A percentile compares a stretch with the other conserved stretches of the same genome.
Conservation (phyloP, 1,140 invertebrate genomes). For the Drosophila sechellia region DNA sequence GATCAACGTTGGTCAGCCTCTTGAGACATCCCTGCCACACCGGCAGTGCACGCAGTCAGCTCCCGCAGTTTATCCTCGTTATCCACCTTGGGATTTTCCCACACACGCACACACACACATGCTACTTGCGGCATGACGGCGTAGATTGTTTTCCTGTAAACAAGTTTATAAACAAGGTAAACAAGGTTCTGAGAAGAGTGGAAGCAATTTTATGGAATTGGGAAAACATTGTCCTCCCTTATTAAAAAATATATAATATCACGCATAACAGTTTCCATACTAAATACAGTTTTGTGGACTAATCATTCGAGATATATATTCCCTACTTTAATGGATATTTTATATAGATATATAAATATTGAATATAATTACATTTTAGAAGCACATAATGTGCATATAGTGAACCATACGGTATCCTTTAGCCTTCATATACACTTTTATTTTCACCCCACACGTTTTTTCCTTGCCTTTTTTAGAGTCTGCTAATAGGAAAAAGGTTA, state of each 20-base stretch:
- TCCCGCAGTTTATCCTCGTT: constrained; percentile 49
- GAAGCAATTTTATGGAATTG: not conserved
- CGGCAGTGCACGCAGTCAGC: constrained; percentile 47
- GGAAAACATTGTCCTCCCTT: not conserved
- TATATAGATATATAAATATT: too few species aligned
- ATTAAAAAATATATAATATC: not conserved
- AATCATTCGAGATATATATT: too few species aligned
- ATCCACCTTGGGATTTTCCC: constrained; percentile 25
- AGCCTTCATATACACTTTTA: not conserved
- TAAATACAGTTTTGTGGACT: too few species aligned
- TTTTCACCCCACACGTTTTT: not conserved
- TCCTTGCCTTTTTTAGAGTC: not conserved
- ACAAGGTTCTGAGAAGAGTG: constrained; percentile 8
- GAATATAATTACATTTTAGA: too few species aligned
- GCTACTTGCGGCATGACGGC: constrained; percentile 18
- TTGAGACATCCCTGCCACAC: constrained; percentile 55
- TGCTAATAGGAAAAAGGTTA: constrained; percentile 61
- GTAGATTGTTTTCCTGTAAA: constrained; percentile 30
- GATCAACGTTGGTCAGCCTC: constrained; percentile 79
- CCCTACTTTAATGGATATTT: too few species aligned
- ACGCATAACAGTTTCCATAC: too few species aligned
- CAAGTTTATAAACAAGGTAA: constrained; percentile 24
- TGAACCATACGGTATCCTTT: not conserved
- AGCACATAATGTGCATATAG: too few species aligned
- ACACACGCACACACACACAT: constrained; percentile 12